phyloP scores from a whole-genome alignment of 2,113 vertebrate species.

The Gorsachius goisagi region DNA sequence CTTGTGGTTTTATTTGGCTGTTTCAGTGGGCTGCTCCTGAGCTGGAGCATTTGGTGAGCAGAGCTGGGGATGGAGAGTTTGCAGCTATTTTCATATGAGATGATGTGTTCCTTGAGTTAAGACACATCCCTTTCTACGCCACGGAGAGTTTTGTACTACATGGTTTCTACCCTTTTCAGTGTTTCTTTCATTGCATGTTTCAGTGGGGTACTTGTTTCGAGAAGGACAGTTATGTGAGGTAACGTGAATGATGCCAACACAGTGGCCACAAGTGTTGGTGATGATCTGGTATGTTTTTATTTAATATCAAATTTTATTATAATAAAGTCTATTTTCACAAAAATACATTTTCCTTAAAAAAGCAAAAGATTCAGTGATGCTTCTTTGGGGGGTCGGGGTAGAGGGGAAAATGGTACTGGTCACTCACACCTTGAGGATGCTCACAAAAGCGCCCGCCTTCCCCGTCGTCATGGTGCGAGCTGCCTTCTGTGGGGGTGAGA shows the following conservation, averaged over 20 bases:
- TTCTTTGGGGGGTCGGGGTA: not conserved
- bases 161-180: not conserved
- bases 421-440: not conserved
- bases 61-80: not conserved
- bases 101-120: not conserved
- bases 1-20: not conserved
- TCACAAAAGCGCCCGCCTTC: not conserved
- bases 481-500: no score
- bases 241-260: not conserved
- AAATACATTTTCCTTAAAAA: constrained; percentile 47
- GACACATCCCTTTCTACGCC: constrained; percentile 4
- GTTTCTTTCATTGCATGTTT: constrained; percentile 70
- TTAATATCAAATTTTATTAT: constrained; percentile 79
- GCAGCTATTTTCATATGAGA: constrained; percentile 45
- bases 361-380: not conserved
- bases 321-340: constrained; percentile 85
- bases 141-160: not conserved
- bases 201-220: constrained; percentile 28
- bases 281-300: constrained; percentile 65
- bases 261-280: not conserved
- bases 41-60: not conserved
- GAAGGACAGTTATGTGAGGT: not conserved
- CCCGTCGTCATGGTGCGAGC: accelerated
- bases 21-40: not conserved
- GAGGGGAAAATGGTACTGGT: not conserved